These are phyloP conservation scores for Toxotes lorentzi DNA, from an alignment of 2,797 vertebrate genomes.

Conservation along the genomic window DNA sequence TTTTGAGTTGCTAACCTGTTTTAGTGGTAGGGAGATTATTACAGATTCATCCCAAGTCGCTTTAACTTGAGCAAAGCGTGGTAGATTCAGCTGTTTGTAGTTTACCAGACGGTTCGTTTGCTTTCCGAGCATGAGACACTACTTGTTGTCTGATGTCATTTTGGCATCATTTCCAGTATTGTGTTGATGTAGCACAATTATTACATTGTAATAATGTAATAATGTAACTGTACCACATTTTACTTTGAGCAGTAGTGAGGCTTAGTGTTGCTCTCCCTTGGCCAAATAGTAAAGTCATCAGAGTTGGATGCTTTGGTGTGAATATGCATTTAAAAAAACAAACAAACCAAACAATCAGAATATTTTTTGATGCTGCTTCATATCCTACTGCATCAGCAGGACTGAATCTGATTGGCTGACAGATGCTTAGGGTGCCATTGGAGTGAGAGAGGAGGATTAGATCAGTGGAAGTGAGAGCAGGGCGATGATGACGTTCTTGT, in stretches of 20 bases:
- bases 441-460: conserved; percentile 32
- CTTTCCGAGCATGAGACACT: conserved; percentile 1
- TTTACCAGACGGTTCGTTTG: neutral
- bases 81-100: neutral
- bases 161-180: neutral
- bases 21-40: neutral
- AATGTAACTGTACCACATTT: conserved; percentile 3
- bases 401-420: conserved; percentile 24
- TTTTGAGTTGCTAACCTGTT: neutral
- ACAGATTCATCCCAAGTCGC: neutral
- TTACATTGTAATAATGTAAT: too few species aligned
- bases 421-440: neutral
- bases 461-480: conserved; percentile 38
- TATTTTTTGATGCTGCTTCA: neutral
- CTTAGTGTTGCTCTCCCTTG: neutral
- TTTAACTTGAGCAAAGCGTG: too few species aligned
- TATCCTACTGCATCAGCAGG: conserved; percentile 1
- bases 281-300: neutral
- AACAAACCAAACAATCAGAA: too few species aligned
- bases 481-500: conserved; percentile 58
- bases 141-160: neutral
- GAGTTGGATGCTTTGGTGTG: neutral
- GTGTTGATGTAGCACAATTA: neutral
- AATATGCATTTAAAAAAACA: neutral
- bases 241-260: neutral